phyloP scores from a whole-genome alignment of 2,888 invertebrate genomes.

The Heliconius charithonia region DNA sequence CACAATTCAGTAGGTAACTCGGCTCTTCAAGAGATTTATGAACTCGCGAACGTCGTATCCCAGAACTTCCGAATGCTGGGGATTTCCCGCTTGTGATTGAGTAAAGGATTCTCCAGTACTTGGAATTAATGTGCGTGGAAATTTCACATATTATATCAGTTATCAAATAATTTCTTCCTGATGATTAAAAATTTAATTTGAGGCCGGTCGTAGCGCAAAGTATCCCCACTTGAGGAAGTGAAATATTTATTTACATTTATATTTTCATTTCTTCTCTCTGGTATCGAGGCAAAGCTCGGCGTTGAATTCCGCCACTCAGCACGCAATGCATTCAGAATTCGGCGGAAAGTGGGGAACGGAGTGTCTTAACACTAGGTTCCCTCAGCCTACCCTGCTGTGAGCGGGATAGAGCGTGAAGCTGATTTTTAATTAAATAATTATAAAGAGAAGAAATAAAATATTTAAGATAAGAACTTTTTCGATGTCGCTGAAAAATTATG shows the following conservation, averaged over 20 bases:
- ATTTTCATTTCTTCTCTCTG: too few species aligned
- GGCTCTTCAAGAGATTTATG: conserved; percentile 21
- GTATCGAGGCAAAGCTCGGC: too few species aligned
- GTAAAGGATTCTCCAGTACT: background rate
- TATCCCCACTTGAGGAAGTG: too few species aligned
- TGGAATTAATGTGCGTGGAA: background rate
- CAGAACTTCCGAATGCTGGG: conserved; percentile 18
- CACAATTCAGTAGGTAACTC: conserved; percentile 8
- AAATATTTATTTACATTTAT: too few species aligned
- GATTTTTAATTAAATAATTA: background rate
- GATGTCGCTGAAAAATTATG: background rate
- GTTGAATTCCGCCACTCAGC: too few species aligned
- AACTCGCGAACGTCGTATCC: conserved; percentile 13
- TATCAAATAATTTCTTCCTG: background rate
- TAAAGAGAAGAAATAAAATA: background rate
- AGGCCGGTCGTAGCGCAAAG: too few species aligned
- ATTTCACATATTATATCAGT: background rate
- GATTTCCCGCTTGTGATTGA: conserved; percentile 11
- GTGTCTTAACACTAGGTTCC: too few species aligned
- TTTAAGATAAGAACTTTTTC: background rate
- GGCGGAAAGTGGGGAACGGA: too few species aligned
- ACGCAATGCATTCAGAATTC: too few species aligned
- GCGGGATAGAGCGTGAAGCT: too few species aligned
- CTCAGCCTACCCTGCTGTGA: too few species aligned
- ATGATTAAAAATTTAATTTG: too few species aligned